Conservation (phyloP, 1,140 invertebrate species). For the Meloidogyne exigua region DNA sequence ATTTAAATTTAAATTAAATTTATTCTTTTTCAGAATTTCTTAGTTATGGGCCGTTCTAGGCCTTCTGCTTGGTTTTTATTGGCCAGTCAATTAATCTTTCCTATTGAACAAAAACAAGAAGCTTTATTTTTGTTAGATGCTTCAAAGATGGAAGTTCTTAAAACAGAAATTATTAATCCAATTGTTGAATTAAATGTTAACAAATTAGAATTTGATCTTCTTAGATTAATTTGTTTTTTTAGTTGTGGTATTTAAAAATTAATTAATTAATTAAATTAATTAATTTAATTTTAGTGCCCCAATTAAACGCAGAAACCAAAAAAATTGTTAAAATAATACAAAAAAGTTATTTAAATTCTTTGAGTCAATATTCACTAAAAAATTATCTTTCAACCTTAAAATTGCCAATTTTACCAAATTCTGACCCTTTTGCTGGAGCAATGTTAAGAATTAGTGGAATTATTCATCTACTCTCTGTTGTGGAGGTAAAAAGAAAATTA, state of each 20-base stretch:
- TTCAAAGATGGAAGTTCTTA: constrained; percentile 6
- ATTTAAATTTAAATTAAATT: too few species aligned
- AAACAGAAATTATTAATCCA: constrained; percentile 20
- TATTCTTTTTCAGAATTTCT: constrained; percentile 2
- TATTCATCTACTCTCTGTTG: background rate
- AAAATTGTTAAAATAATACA: background rate
- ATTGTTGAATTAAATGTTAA: background rate
- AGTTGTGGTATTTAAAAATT: constrained; percentile 14
- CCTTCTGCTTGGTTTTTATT: constrained; percentile 19
- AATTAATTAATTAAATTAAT: background rate
- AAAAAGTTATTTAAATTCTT: constrained; percentile 1
- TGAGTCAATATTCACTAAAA: constrained; percentile 14
- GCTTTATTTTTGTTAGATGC: background rate
- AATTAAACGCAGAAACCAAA: background rate
- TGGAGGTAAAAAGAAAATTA: background rate
- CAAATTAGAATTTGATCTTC: background rate
- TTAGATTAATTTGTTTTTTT: constrained; percentile 14
- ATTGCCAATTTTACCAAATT: too few species aligned
- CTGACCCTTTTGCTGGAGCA: background rate
- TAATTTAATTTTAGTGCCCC: background rate
- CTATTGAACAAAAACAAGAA: background rate
- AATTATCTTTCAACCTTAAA: background rate
- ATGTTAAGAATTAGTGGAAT: background rate
- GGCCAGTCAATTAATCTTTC: constrained; percentile 1
- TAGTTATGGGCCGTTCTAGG: constrained; percentile 7